Conservation (phyloP, 2,113 vertebrate species). For the Equus przewalskii region DNA sequence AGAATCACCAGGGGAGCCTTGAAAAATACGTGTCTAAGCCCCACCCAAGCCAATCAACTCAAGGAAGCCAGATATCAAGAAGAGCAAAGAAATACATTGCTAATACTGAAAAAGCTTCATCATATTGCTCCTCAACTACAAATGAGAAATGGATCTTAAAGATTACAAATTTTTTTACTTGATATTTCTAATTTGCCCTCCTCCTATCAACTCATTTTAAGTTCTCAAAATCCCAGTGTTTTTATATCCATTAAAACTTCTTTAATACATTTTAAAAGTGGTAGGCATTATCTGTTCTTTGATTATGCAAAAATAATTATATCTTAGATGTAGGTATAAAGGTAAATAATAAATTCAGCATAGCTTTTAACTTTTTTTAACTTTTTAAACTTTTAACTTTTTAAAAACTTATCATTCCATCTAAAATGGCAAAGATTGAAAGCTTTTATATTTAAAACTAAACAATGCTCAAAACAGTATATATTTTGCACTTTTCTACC, state of each 20-base stretch:
- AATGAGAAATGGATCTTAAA: background rate
- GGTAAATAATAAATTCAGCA: background rate
- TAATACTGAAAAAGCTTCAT: background rate
- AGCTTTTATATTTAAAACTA: constrained; percentile 48
- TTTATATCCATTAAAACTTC: background rate
- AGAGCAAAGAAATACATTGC: background rate
- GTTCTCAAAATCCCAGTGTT: background rate
- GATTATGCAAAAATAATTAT: background rate
- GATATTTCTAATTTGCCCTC: background rate
- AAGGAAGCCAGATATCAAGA: background rate
- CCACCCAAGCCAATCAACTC: background rate
- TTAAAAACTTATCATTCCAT: background rate
- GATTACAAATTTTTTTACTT: background rate
- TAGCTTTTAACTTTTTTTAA: too few species aligned
- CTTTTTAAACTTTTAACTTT: background rate
- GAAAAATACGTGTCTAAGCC: background rate
- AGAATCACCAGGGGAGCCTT: background rate
- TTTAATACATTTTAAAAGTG: background rate
- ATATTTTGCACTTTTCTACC: background rate
- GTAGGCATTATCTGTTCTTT: background rate
- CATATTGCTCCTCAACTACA: background rate
- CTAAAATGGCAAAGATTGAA: background rate
- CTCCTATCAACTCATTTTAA: background rate
- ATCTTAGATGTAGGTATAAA: background rate
- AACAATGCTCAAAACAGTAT: background rate